Conservation (phyloP, 2,888 invertebrate genomes). For the Oligia fasciuncula region DNA sequence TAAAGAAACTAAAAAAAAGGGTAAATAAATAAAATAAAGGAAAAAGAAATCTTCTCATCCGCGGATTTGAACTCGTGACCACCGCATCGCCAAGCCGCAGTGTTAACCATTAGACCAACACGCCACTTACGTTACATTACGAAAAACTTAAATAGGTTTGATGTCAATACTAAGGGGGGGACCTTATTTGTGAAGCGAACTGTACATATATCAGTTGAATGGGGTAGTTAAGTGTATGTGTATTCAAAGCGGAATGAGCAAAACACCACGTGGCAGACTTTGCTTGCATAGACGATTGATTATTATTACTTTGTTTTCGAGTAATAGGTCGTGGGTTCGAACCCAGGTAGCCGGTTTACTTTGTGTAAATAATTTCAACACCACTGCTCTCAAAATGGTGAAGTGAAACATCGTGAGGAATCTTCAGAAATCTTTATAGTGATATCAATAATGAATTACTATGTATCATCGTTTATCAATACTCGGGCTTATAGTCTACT, state of each 20-base stretch:
- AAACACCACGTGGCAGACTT: background rate
- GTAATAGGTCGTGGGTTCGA: background rate
- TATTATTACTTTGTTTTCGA: background rate
- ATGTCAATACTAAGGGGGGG: no score
- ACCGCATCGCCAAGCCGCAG: no score
- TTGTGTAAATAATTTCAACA: background rate
- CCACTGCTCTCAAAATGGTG: background rate
- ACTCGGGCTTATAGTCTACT: background rate
- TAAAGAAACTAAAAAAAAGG: no score
- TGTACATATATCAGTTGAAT: background rate
- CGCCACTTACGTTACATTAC: no score
- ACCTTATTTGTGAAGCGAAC: no score
- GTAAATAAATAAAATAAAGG: no score
- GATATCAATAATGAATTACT: no score
- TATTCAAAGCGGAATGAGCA: background rate
- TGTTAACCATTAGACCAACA: no score
- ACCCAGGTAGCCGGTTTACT: background rate
- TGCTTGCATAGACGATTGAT: background rate
- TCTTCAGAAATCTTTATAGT: background rate
- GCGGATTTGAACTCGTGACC: no score
- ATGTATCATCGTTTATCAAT: background rate
- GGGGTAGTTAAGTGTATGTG: slow-evolving; percentile 4
- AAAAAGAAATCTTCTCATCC: no score
- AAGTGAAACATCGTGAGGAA: background rate
- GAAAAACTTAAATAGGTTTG: no score